Evolutionary conservation across 2,113 vertebrate species (phyloP), one percentile per base, ranked within the genome.

Genomic region (Entomyzon cyanotis): DNA sequence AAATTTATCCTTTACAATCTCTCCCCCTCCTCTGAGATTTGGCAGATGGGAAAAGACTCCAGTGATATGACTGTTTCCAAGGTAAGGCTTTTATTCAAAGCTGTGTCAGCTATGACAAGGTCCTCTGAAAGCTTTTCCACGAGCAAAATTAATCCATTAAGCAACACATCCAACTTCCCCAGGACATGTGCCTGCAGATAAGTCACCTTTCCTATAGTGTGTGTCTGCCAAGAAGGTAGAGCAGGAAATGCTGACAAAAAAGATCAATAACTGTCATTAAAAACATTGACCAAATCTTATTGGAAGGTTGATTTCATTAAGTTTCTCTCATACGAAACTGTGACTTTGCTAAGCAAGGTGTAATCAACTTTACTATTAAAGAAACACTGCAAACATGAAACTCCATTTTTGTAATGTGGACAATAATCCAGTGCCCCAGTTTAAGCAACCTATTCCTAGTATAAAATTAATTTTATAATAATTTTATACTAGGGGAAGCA

Each of bases 101-200:
- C 58, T 68, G 11, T 3, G 2, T 87, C 89, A 93, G 69, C 62
- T 50, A 53, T 44, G 71, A 92, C 76, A 93, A 75, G 31, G 88
- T 92, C 73, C 42, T 93, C 58, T n/a, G 62, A 96, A 92, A 94
- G 56, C 73, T 90, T 87, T 82, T 96, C 74, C 89, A 76, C 1
- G 1, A 94, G 84, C 81, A 93, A 92, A 92, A 85, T 85, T 93
- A 89, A 94, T 86, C 92, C 77, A 87, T 93, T 95, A 92, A 94
- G 79, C 65, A 85, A 78, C 74, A 84, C 33, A 79, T 41, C 46
- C 84, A 79, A 89, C 58, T 94, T 96, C 49, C 74, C 28, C 50
- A 85, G 65, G 64, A 92, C 70, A 39, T 1, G 4, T 41, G 75
- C 65, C 83, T 87, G 56, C 49, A 94, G 88, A 92, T 63, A 92